Conservation (phyloP, 2,888 invertebrate genomes). For the Heteromyza rotundicornis region DNA sequence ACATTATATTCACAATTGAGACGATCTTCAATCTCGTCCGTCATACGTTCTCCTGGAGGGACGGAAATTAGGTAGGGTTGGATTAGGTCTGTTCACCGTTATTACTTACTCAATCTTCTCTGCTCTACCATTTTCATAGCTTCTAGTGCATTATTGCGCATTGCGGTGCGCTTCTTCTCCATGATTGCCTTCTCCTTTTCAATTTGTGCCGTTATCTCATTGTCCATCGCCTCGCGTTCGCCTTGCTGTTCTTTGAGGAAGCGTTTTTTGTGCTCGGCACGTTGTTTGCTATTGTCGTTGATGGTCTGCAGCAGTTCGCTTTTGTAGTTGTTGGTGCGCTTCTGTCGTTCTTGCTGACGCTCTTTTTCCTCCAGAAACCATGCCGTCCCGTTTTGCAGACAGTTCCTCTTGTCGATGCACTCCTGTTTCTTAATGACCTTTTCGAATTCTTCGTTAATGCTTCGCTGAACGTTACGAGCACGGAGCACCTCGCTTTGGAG, state of each 20-base stretch:
- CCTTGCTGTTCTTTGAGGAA: slow-evolving; percentile 37
- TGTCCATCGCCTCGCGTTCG: slow-evolving; percentile 45
- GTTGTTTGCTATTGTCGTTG: slow-evolving; percentile 45
- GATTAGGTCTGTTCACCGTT: too few species aligned
- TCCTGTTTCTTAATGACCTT: slow-evolving; percentile 44
- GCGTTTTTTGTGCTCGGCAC: slow-evolving; percentile 36
- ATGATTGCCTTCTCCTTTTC: slow-evolving; percentile 54
- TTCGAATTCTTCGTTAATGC: slow-evolving; percentile 48
- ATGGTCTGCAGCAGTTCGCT: slow-evolving; percentile 48
- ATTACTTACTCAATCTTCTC: slow-evolving; percentile 44
- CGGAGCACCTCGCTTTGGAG: slow-evolving; percentile 57
- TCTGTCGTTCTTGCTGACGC: slow-evolving; percentile 57
- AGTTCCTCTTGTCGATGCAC: slow-evolving; percentile 50
- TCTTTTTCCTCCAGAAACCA: slow-evolving; percentile 47
- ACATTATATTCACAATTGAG: slow-evolving; percentile 62
- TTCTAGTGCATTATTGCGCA: slow-evolving; percentile 50
- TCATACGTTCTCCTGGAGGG: slow-evolving; percentile 43
- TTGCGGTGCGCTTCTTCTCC: slow-evolving; percentile 42
- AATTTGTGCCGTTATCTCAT: slow-evolving; percentile 53
- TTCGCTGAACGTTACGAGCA: slow-evolving; percentile 51
- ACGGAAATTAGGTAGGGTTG: not conserved
- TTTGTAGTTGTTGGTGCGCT: slow-evolving; percentile 52
- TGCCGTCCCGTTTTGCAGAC: slow-evolving; percentile 54
- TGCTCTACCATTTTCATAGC: slow-evolving; percentile 53
- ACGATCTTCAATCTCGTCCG: slow-evolving; percentile 62